Percentiles rank a stretch among this genome's conserved stretches.
These are phyloP conservation scores for Oegoconia quadripuncta DNA, from an alignment of 2,888 invertebrate species.

Conservation along the genomic window DNA sequence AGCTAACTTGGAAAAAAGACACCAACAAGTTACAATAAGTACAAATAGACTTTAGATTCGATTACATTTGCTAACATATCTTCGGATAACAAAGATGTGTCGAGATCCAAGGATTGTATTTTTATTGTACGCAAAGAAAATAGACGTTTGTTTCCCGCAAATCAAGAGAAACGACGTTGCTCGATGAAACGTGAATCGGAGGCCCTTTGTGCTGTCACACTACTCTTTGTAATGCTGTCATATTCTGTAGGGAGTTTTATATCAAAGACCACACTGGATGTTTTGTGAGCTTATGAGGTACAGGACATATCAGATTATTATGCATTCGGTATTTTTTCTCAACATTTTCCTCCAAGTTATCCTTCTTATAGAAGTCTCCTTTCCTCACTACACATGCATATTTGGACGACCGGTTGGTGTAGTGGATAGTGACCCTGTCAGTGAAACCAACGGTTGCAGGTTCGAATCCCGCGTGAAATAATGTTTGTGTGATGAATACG, in stretches of 20 bases:
- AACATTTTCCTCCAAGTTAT: too few species aligned
- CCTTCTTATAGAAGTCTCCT: too few species aligned
- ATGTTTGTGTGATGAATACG: too few species aligned
- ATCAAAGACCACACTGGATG: background rate
- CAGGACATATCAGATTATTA: too few species aligned
- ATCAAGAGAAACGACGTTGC: slow-evolving; percentile 45
- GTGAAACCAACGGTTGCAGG: too few species aligned
- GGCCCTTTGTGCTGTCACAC: slow-evolving; percentile 46
- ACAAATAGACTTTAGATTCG: too few species aligned
- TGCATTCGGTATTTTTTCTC: too few species aligned
- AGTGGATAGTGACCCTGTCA: too few species aligned
- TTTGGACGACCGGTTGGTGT: too few species aligned
- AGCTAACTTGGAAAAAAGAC: background rate
- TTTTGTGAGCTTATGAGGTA: background rate
- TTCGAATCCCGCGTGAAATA: too few species aligned
- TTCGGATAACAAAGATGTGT: background rate
- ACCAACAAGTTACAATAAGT: background rate
- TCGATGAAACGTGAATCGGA: slow-evolving; percentile 36
- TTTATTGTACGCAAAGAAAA: slow-evolving; percentile 28
- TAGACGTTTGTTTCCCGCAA: slow-evolving; percentile 50
- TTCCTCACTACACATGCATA: too few species aligned
- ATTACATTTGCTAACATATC: background rate
- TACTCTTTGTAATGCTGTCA: slow-evolving; percentile 35
- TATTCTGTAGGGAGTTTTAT: background rate
- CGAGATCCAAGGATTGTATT: background rate